phyloP scores from a whole-genome alignment of 2,888 invertebrate genomes.

The Periphyllus acericola region DNA sequence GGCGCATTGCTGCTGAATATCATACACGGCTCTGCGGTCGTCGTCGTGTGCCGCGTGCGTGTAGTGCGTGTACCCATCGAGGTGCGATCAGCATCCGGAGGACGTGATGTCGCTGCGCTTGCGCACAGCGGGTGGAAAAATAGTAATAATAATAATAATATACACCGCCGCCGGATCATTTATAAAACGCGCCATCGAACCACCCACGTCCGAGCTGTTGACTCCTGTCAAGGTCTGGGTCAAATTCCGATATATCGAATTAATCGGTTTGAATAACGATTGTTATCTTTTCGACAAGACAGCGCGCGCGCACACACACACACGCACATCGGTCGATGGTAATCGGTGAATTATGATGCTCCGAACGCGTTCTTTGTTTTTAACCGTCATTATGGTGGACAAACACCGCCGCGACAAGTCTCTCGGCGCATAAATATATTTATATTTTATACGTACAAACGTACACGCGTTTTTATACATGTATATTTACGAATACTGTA shows the following conservation, averaged over 20 bases:
- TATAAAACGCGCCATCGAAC: constrained; percentile 44
- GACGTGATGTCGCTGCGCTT: constrained; percentile 2
- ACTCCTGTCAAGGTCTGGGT: constrained; percentile 57
- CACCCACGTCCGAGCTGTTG: constrained; percentile 55
- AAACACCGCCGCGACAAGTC: neutral
- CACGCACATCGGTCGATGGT: constrained; percentile 15
- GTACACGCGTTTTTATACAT: neutral
- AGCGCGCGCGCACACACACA: constrained; percentile 11
- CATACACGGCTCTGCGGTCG: neutral
- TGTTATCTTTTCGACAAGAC: constrained; percentile 43
- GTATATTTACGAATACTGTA: no score
- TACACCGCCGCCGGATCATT: constrained; percentile 28
- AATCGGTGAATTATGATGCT: constrained; percentile 52
- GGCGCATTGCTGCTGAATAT: neutral
- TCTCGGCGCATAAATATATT: neutral
- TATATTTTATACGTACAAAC: neutral
- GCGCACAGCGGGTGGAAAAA: constrained; percentile 30
- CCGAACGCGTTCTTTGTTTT: constrained; percentile 25
- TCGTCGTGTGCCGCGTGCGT: no score
- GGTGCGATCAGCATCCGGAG: constrained; percentile 24
- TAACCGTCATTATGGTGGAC: neutral
- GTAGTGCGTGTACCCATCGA: neutral
- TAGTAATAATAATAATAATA: neutral
- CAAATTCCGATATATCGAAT: constrained; percentile 54
- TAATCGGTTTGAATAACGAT: constrained; percentile 57